Conservation (phyloP, 2,888 invertebrate species). For the Drosophila monieri region DNA sequence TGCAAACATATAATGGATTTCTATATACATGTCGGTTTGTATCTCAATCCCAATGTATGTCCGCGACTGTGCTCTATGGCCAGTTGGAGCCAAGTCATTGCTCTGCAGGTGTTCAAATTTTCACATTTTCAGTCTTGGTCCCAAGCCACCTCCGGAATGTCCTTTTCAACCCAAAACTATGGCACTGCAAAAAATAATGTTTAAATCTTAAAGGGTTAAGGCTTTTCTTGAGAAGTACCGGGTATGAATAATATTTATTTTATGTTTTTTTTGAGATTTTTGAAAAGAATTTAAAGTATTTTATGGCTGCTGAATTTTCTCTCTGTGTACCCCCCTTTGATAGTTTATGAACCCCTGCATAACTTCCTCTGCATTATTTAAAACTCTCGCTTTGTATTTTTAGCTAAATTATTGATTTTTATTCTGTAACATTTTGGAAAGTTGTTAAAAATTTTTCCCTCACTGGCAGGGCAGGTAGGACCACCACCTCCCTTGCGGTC, state of each 20-base stretch:
- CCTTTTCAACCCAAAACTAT: conserved; percentile 32
- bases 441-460: conserved; percentile 33
- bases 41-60: no score
- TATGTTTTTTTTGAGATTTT: neutral
- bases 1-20: conserved; percentile 57
- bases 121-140: conserved; percentile 48
- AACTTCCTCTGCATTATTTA: conserved; percentile 55
- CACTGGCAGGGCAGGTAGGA: no score
- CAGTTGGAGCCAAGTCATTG: conserved; percentile 6
- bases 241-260: no score
- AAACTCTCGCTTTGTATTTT: conserved; percentile 51
- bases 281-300: no score
- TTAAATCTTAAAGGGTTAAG: no score
- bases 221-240: no score
- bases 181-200: conserved; percentile 5
- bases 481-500: conserved; percentile 21
- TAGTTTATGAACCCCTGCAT: conserved; percentile 11
- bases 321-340: neutral
- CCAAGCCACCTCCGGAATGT: conserved; percentile 27
- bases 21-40: conserved; percentile 7
- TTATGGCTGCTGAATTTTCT: neutral
- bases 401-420: conserved; percentile 69
- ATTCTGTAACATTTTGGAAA: conserved; percentile 52
- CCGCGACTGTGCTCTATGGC: no score
- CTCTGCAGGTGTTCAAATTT: conserved; percentile 66